phyloP scores from a whole-genome alignment of 2,113 vertebrate species.

The Nycticebus coucang region DNA sequence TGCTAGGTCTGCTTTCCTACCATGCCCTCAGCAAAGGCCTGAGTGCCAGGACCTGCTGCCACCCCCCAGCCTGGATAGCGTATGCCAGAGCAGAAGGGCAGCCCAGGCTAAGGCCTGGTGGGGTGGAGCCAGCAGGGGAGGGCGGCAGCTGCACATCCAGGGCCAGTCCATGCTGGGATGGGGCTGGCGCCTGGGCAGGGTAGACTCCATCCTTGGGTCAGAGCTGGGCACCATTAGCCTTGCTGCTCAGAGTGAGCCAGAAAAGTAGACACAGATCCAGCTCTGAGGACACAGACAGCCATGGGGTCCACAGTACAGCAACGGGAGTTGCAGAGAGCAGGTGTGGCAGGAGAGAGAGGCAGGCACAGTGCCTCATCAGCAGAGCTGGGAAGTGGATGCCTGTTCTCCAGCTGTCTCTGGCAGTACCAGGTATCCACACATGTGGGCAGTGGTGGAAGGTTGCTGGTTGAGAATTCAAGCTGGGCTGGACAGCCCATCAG shows the following conservation, averaged over 20 bases:
- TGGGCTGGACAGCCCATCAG: background rate
- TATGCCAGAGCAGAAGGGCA: background rate
- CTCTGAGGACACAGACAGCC: too few species aligned
- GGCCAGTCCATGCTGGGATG: background rate
- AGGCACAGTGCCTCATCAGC: background rate
- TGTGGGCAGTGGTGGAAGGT: background rate
- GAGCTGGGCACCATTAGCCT: background rate
- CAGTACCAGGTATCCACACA: background rate
- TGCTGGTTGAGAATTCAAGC: background rate
- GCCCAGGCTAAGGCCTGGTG: background rate
- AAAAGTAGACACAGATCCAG: background rate
- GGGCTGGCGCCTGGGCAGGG: background rate
- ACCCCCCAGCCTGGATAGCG: background rate
- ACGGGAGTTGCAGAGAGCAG: background rate
- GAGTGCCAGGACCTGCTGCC: background rate
- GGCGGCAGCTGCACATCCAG: background rate
- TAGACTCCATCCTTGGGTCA: background rate
- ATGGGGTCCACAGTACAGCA: too few species aligned
- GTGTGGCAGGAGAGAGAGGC: background rate
- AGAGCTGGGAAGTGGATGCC: background rate
- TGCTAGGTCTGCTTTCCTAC: background rate
- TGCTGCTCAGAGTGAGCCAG: background rate
- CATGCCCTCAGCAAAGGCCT: background rate
- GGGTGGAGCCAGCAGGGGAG: background rate
- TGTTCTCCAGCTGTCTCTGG: background rate